phyloP scores from a whole-genome alignment of 2,113 vertebrate species.

The Morone chrysops region DNA sequence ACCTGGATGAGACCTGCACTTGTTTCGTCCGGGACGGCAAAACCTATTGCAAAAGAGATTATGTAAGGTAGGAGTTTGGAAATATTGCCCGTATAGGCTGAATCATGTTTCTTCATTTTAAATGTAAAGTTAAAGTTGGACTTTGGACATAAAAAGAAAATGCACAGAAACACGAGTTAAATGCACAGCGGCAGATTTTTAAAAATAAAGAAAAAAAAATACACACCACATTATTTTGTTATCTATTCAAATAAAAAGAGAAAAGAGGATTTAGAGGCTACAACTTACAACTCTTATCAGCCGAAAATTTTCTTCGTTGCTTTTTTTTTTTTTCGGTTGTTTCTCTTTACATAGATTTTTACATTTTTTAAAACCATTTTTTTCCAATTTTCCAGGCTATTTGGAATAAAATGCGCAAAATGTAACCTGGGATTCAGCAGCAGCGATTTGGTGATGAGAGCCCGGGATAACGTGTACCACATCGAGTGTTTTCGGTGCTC shows the following conservation, averaged over 20 bases:
- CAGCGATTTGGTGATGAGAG: slow-evolving; percentile 95
- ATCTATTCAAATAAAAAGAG: not conserved
- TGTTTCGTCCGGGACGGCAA: slow-evolving; percentile 97
- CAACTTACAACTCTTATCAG: not conserved
- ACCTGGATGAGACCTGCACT: slow-evolving; percentile 95
- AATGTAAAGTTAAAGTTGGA: not conserved
- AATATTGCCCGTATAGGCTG: not conserved
- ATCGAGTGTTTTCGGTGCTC: slow-evolving; percentile 96
- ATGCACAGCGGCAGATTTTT: not conserved
- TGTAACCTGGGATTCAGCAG: slow-evolving; percentile 93
- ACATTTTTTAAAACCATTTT: not conserved
- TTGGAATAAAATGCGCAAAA: slow-evolving; percentile 93
- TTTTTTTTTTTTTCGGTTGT: not conserved
- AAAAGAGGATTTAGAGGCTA: not conserved
- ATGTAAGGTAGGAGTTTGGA: slow-evolving; percentile 89
- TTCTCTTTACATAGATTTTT: not conserved
- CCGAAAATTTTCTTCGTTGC: slow-evolving; percentile 1
- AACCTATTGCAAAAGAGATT: slow-evolving; percentile 97
- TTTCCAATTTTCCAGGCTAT: slow-evolving; percentile 85
- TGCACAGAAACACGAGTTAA: not conserved
- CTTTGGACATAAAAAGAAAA: not conserved
- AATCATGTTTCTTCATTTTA: not conserved
- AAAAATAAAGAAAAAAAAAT: not conserved
- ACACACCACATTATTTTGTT: not conserved
- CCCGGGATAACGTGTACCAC: slow-evolving; percentile 93